Percentiles rank a stretch among this genome's conserved stretches.
Evolutionary conservation across 2,113 vertebrate species (phyloP).

Genomic region (Peucedramus taeniatus): DNA sequence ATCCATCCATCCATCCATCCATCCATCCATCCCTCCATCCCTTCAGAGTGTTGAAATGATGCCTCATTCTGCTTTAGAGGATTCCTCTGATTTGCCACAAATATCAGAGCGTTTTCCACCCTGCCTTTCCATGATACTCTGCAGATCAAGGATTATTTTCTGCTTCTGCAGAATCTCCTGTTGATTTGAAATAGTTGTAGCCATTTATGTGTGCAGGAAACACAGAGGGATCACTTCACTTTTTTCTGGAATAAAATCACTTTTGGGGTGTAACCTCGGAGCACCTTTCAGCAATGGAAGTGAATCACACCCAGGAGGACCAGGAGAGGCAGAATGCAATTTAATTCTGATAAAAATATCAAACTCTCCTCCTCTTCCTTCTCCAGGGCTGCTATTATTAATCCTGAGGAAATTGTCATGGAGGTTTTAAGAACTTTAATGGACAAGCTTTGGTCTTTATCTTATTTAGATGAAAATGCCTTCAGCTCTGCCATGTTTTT

Average conservation of each 20-base stretch:
- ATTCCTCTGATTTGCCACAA: not conserved
- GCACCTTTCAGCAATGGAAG: not conserved
- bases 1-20: not conserved
- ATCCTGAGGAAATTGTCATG: not conserved
- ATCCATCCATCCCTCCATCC: not conserved
- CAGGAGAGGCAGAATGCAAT: not conserved
- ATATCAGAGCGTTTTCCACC: not conserved
- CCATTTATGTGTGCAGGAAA: not conserved
- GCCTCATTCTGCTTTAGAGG: not conserved
- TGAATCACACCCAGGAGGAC: not conserved
- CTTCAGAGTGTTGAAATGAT: not conserved
- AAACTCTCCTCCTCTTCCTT: not conserved
- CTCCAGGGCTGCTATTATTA: not conserved
- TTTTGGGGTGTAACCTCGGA: not conserved
- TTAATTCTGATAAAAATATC: not conserved
- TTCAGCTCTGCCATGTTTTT: not conserved
- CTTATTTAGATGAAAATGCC: not conserved
- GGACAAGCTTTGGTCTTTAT: not conserved
- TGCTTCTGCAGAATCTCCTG: not conserved
- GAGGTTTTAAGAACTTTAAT: not conserved
- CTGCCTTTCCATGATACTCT: not conserved
- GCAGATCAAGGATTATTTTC: not conserved
- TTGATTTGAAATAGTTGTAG: not conserved
- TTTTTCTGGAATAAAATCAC: not conserved
- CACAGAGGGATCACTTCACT: not conserved